phyloP scores from a whole-genome alignment of 2,113 vertebrate species.

The Dipodomys merriami region DNA sequence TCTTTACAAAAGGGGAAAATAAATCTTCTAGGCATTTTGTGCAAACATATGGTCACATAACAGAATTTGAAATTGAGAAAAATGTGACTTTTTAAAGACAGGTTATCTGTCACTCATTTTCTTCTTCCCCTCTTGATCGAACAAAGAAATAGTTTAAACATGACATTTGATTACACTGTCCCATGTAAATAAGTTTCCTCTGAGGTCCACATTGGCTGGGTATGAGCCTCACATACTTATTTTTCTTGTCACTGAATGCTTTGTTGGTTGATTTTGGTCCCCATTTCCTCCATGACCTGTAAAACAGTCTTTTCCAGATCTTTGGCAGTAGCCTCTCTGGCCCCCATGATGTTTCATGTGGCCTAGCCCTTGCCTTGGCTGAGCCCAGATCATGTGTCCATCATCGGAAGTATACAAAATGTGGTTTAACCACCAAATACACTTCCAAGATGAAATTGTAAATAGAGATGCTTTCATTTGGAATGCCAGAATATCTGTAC shows the following conservation, averaged over 20 bases:
- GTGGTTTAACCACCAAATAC: slow-evolving; percentile 82
- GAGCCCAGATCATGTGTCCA: slow-evolving; percentile 76
- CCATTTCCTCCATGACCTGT: slow-evolving; percentile 72
- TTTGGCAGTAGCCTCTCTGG: slow-evolving; percentile 54
- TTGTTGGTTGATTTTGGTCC: slow-evolving; percentile 53
- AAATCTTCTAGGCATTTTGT: not conserved
- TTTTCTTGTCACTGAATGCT: slow-evolving; percentile 52
- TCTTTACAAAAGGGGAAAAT: slow-evolving; percentile 12
- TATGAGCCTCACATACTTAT: slow-evolving; percentile 19
- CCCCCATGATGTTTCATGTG: slow-evolving; percentile 78
- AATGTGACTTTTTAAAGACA: not conserved
- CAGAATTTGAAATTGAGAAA: slow-evolving; percentile 16
- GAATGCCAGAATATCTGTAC: slow-evolving; percentile 79
- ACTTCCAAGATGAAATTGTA: slow-evolving; percentile 85
- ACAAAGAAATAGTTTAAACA: slow-evolving; percentile 28
- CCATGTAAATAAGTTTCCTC: slow-evolving; percentile 53
- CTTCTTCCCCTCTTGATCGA: not conserved
- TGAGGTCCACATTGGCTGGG: slow-evolving; percentile 20
- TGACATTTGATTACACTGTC: not conserved
- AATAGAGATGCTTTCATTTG: slow-evolving; percentile 80
- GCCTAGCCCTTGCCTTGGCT: slow-evolving; percentile 66
- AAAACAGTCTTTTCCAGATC: slow-evolving; percentile 70
- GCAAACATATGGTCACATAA: not conserved
- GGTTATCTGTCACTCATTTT: not conserved
- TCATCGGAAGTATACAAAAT: slow-evolving; percentile 81